Evolutionary conservation across 2,888 invertebrate genomes (phyloP), one percentile per base, ranked within the genome.

Genomic region (Caenorhabditis virilis): DNA sequence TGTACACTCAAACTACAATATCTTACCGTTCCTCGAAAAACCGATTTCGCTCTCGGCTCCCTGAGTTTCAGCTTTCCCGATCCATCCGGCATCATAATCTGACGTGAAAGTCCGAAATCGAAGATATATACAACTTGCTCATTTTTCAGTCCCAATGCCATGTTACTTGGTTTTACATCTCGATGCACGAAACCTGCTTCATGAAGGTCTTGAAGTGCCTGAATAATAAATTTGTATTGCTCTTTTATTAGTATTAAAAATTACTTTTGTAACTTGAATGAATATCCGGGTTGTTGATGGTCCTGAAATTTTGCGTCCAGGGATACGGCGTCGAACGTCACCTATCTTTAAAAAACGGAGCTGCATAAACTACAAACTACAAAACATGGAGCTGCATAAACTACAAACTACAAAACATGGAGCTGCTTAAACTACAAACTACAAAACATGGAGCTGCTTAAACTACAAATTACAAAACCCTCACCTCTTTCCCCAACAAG

Each of bases 1-100:
- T 98, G 97, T 41, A 97, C 97, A 88, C 97, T 98, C 64, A 97
- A 90, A 20, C 95, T 95, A 64, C 97, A 97, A 86, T 98, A 98
- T 41, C 97, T 89, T 20, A 98, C 97, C 15, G 97, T 98, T 18
- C 87, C 87, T 77, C 97, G 88, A 85, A 98, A 98, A 2, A 97
- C 95, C 30, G 95, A 64, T 59, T 77, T 79, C 42, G 33, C 62
- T 3, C 79, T 56, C 26, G 79, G 74, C 43, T 78, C 77, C 7
- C 79, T 64, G 15, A 79, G 61, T 30, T 63, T 70, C 56, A 65
- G 27, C 94, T 22, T 97, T 94, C 20, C 97, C 91, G 38, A 95
- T 86, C 0, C 95, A 93, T 76, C 70, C 22, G 50, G 43, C 1
- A 74, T 33, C 53, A 76, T 51, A 23, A 77, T 78, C 50, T 79